Conservation (phyloP, 2,888 invertebrate genomes). For the Octonoba sinensis region DNA sequence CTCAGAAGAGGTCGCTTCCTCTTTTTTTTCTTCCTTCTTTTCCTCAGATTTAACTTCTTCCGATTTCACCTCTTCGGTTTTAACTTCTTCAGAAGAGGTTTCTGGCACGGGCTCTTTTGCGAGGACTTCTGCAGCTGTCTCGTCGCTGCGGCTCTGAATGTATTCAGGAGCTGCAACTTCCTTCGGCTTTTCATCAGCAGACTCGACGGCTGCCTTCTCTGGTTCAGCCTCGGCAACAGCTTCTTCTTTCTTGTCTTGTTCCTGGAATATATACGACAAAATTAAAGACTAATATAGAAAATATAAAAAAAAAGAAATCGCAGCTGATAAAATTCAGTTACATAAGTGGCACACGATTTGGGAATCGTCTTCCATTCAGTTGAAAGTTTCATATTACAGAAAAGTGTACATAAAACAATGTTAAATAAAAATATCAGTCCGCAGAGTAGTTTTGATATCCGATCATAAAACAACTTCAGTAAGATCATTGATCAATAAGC, state of each 20-base stretch:
- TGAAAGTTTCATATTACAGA: too few species aligned
- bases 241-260: background rate
- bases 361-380: too few species aligned
- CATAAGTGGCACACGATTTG: too few species aligned
- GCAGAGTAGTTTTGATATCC: too few species aligned
- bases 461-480: too few species aligned
- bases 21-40: background rate
- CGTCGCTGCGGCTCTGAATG: conserved; percentile 33
- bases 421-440: too few species aligned
- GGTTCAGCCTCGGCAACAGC: background rate
- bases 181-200: background rate
- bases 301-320: too few species aligned
- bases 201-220: conserved; percentile 17
- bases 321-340: too few species aligned
- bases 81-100: conserved; percentile 25
- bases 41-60: conserved; percentile 3
- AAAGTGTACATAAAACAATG: too few species aligned
- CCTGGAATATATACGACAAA: background rate
- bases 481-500: too few species aligned
- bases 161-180: conserved; percentile 27
- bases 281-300: background rate
- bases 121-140: background rate
- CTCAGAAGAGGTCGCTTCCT: too few species aligned
- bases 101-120: background rate
- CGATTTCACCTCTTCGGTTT: background rate